phyloP scores from a whole-genome alignment of 2,888 invertebrate species.

The Didymodactylos carnosus region DNA sequence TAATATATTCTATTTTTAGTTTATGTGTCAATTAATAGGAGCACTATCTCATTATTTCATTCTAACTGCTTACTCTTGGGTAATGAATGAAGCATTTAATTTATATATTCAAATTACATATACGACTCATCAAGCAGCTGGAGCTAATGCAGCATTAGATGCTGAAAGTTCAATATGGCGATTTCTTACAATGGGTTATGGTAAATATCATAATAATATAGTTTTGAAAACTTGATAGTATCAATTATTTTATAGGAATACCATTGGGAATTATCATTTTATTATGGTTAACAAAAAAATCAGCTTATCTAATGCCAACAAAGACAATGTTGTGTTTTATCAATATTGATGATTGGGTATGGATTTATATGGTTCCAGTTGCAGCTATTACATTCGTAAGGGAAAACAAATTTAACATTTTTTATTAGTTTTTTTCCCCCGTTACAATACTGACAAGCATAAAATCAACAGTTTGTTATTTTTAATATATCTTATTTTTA shows the following conservation, averaged over 20 bases:
- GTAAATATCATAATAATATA: too few relatives aligned
- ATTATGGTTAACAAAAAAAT: not conserved
- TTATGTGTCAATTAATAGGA: conserved; percentile 29
- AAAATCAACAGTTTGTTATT: too few relatives aligned
- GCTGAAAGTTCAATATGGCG: conserved; percentile 29
- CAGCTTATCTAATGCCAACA: not conserved
- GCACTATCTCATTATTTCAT: conserved; percentile 32
- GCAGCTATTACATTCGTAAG: conserved; percentile 29
- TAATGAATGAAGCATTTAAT: conserved; percentile 36
- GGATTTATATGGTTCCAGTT: conserved; percentile 32
- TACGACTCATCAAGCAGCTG: conserved; percentile 24
- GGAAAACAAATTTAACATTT: not conserved
- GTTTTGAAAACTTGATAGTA: too few relatives aligned
- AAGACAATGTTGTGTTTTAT: not conserved
- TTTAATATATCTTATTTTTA: too few relatives aligned
- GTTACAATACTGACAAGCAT: too few relatives aligned
- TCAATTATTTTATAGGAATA: conserved; percentile 1
- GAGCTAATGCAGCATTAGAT: conserved; percentile 24
- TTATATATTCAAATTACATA: conserved; percentile 35
- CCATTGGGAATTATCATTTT: not conserved
- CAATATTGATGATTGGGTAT: conserved; percentile 23
- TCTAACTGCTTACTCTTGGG: conserved; percentile 31
- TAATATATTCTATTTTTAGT: too few relatives aligned
- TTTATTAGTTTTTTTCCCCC: not conserved
- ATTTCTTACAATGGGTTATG: conserved; percentile 33